Percentiles rank a stretch among this genome's conserved stretches.
These are phyloP conservation scores for Phalacrocorax pelagicus DNA, from an alignment of 2,113 vertebrate species.

Conservation along the genomic window DNA sequence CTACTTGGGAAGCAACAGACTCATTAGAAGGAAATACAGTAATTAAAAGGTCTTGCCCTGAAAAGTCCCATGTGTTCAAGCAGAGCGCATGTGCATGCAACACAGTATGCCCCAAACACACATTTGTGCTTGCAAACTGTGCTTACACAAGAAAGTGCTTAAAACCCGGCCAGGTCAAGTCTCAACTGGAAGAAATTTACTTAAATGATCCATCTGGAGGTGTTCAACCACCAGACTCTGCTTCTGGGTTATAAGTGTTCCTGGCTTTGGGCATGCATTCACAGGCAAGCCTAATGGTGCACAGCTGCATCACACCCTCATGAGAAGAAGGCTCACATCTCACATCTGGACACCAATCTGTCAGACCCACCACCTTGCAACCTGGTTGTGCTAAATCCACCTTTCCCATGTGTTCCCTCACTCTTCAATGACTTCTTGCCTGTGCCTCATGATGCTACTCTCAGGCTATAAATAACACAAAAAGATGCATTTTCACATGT, in stretches of 20 bases:
- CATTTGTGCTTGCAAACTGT: not conserved
- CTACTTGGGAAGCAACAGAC: not conserved
- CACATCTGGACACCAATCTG: slow-evolving; percentile 33
- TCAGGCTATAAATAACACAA: not conserved
- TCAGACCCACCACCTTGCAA: slow-evolving; percentile 19
- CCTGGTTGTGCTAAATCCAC: not conserved
- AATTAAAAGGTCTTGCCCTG: slow-evolving; percentile 19
- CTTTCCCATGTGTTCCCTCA: not conserved
- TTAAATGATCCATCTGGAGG: slow-evolving; percentile 38
- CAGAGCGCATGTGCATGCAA: not conserved
- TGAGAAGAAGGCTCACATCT: not conserved
- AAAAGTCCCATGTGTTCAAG: slow-evolving; percentile 2
- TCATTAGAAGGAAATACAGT: not conserved
- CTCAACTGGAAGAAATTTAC: slow-evolving; percentile 48
- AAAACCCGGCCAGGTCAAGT: slow-evolving; percentile 34
- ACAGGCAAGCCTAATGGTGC: slow-evolving; percentile 1
- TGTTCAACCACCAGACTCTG: slow-evolving; percentile 27
- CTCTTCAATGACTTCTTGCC: not conserved
- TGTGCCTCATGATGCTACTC: not conserved
- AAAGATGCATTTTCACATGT: not conserved
- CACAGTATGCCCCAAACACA: not conserved
- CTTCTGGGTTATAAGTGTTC: not conserved
- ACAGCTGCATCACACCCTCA: not conserved
- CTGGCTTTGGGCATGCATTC: slow-evolving; percentile 12
- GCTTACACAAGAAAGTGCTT: slow-evolving; percentile 17